A percentile compares a stretch with the other conserved stretches of the same genome.
phyloP scores from a whole-genome alignment of 2,113 vertebrate genomes.

The Brienomyrus longianalis region DNA sequence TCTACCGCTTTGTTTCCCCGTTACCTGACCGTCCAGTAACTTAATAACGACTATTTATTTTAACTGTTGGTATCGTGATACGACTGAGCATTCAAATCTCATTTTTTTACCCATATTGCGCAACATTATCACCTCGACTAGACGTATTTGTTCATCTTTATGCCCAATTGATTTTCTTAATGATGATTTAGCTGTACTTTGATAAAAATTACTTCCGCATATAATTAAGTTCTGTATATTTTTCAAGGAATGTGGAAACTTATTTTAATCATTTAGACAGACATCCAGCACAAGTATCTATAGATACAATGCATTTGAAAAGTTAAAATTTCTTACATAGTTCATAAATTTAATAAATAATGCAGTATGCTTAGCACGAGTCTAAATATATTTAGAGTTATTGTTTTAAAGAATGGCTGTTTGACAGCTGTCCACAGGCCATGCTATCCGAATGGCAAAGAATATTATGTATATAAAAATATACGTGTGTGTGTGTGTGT shows the following conservation, averaged over 20 bases:
- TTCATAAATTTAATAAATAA: not conserved
- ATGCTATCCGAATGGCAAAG: conserved; percentile 34
- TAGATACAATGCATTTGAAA: not conserved
- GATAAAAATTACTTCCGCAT: no score
- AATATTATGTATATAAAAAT: conserved; percentile 34
- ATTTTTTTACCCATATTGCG: no score
- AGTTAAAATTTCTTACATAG: not conserved
- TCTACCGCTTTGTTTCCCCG: conserved; percentile 73
- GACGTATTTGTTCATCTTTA: not conserved
- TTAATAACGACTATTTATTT: conserved; percentile 71
- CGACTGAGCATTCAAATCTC: not conserved
- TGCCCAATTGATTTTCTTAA: not conserved
- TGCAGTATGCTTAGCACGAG: not conserved
- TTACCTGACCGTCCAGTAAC: conserved; percentile 60
- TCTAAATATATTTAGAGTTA: not conserved
- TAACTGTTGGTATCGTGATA: conserved; percentile 59
- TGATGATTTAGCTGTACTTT: not conserved
- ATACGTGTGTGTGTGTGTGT: not conserved
- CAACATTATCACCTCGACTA: not conserved
- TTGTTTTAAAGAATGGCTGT: not conserved
- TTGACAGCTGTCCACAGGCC: conserved; percentile 26
- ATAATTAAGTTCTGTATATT: not conserved
- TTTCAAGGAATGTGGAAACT: not conserved
- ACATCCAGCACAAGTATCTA: not conserved
- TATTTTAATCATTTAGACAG: not conserved